Evolutionary conservation across 1,140 invertebrate genomes (phyloP).

Genomic region (Bombus soroeensis): DNA sequence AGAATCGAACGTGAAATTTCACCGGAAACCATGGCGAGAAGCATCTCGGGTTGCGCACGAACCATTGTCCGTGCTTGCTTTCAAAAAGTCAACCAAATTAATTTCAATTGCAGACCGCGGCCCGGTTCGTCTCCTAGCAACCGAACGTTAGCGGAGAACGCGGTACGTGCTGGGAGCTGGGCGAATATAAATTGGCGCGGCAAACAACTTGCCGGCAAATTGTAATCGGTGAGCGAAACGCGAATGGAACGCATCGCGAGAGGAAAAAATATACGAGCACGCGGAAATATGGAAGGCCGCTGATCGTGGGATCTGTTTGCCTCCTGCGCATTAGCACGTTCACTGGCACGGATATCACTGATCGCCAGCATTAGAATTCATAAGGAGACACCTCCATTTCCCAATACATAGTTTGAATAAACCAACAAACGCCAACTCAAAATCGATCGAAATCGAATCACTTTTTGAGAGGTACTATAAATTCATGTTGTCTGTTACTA

Average conservation of each 20-base stretch:
- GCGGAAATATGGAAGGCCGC: background rate
- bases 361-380: background rate
- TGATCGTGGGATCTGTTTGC: no score
- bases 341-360: background rate
- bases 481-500: background rate
- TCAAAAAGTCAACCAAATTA: conserved; percentile 40
- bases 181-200: conserved; percentile 26
- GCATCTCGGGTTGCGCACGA: background rate
- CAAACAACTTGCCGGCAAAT: conserved; percentile 33
- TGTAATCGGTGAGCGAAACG: conserved; percentile 29
- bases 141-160: conserved; percentile 20
- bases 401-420: background rate
- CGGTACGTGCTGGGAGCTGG: background rate
- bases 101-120: conserved; percentile 40
- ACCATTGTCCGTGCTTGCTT: conserved; percentile 3
- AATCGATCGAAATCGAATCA: background rate
- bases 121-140: conserved; percentile 39
- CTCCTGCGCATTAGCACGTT: background rate
- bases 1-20: background rate
- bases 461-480: background rate
- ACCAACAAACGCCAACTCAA: background rate
- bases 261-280: background rate
- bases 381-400: no score
- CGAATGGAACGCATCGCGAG: conserved; percentile 10
- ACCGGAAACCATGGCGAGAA: background rate